These are phyloP conservation scores for Tipula unca DNA, from an alignment of 2,888 invertebrate genomes.

Conservation along the genomic window DNA sequence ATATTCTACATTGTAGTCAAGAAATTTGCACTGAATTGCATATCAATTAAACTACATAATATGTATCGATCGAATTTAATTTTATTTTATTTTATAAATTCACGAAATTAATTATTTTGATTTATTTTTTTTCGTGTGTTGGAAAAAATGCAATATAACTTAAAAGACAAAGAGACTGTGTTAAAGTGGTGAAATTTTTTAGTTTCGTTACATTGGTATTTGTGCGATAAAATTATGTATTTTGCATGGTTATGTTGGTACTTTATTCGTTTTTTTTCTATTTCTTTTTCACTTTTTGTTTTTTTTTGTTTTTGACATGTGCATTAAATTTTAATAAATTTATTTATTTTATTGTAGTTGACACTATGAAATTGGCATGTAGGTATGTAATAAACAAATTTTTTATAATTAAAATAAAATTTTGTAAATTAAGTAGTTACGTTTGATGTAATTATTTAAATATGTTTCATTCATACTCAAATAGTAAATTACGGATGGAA, in stretches of 20 bases:
- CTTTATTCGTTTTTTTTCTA: neutral
- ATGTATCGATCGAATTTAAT: neutral
- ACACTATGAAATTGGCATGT: neutral
- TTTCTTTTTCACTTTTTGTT: neutral
- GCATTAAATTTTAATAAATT: neutral
- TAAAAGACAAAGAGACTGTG: conserved; percentile 19
- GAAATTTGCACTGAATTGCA: neutral
- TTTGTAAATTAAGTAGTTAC: neutral
- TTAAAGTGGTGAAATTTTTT: neutral
- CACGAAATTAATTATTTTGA: neutral
- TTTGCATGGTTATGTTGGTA: neutral
- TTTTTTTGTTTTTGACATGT: neutral
- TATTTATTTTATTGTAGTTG: neutral
- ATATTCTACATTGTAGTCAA: neutral
- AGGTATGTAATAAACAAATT: neutral
- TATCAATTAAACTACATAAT: neutral
- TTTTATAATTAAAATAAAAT: neutral
- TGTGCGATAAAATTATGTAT: neutral
- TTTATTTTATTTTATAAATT: conserved; percentile 14
- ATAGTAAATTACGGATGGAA: neutral
- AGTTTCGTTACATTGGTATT: neutral
- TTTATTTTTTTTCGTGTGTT: neutral
- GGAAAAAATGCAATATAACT: conserved; percentile 9
- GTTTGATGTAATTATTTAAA: neutral
- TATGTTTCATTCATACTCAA: neutral